Conservation (phyloP, 1,140 invertebrate species). For the Glossosoma conforme region DNA sequence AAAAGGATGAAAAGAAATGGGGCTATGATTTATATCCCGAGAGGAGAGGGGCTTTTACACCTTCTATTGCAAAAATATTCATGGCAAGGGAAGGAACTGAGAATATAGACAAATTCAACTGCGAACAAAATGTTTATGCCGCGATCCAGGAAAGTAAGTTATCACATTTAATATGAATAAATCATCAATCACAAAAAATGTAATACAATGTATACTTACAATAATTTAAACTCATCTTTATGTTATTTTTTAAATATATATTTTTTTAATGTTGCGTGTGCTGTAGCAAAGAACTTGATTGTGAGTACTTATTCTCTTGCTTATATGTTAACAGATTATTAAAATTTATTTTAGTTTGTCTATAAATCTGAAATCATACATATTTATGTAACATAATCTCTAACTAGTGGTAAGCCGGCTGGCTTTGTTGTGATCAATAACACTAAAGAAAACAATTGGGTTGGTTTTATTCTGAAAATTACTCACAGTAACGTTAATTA, state of each 20-base stretch:
- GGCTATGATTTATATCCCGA: constrained; percentile 86
- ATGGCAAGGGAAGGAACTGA: constrained; percentile 61
- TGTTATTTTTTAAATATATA: background rate
- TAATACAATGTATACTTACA: background rate
- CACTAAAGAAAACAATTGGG: no score
- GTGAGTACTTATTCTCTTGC: no score
- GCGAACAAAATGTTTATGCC: constrained; percentile 73
- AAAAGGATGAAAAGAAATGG: constrained; percentile 42
- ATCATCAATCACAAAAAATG: background rate
- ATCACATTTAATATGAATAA: constrained; percentile 9
- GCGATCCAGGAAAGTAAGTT: constrained; percentile 69
- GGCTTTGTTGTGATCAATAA: no score
- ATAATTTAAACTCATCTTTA: background rate
- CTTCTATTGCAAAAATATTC: constrained; percentile 52
- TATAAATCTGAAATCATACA: no score
- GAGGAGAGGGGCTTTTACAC: constrained; percentile 59
- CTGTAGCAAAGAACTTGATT: no score
- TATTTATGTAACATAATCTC: no score
- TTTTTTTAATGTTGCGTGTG: background rate
- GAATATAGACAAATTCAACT: constrained; percentile 66
- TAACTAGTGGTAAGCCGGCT: no score
- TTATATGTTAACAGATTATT: no score
- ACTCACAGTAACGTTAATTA: no score
- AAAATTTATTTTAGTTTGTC: no score
- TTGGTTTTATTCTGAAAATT: no score